A percentile compares a stretch with the other conserved stretches of the same genome.
Conservation (phyloP, 2,797 vertebrate species). For the Lepilemur septentrionalis region DNA sequence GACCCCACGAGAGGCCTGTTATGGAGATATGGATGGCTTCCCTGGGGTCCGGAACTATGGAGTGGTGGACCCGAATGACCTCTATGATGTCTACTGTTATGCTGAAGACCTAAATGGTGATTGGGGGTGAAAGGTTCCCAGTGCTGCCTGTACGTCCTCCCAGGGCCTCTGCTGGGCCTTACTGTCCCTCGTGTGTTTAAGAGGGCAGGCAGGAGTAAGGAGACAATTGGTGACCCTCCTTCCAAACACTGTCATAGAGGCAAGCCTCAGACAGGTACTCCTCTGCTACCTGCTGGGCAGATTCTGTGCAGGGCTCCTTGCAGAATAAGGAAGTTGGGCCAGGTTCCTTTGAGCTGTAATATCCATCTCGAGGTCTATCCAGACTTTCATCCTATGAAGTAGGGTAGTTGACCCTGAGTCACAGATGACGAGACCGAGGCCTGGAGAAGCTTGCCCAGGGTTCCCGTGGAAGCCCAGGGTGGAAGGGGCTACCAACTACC, state of each 20-base stretch:
- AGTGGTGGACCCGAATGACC: conserved; percentile 89
- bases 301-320: neutral
- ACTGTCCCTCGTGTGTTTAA: neutral
- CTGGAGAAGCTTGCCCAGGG: neutral
- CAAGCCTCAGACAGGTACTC: neutral
- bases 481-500: neutral
- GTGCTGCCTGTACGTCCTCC: neutral
- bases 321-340: neutral
- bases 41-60: conserved; percentile 95
- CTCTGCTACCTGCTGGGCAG: neutral
- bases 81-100: conserved; percentile 96
- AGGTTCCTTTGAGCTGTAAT: neutral
- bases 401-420: neutral
- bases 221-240: neutral
- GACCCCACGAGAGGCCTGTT: conserved; percentile 93
- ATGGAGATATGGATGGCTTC: conserved; percentile 94
- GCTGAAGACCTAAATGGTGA: conserved; percentile 93
- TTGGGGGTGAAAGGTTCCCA: neutral
- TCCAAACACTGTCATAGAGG: neutral
- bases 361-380: neutral
- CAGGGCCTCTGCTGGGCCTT: neutral
- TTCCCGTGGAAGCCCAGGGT: neutral
- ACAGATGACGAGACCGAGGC: neutral
- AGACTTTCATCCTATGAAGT: neutral
- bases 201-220: neutral